Evolutionary conservation across 2,888 invertebrate species (phyloP).

Genomic region (Leptothorax acervorum): DNA sequence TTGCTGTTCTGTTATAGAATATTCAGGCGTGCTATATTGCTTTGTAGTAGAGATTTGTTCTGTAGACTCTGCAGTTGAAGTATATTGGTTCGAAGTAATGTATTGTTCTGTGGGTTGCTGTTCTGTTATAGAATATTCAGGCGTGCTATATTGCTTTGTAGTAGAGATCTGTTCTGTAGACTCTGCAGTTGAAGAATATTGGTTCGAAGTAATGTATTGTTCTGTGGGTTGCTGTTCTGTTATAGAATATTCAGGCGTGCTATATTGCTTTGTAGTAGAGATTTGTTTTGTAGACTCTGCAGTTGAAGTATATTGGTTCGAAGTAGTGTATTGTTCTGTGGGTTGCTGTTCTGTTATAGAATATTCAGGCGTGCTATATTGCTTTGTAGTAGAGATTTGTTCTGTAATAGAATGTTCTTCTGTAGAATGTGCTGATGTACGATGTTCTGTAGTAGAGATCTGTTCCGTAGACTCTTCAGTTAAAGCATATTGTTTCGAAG

Average conservation of each 20-base stretch:
- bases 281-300: not conserved
- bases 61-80: too few species aligned
- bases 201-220: not conserved
- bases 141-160: not conserved
- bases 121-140: constrained; percentile 1
- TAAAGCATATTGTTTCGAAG: not conserved
- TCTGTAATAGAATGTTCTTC: not conserved
- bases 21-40: too few species aligned
- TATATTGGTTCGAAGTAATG: too few species aligned
- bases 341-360: constrained; percentile 23
- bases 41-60: too few species aligned
- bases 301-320: not conserved
- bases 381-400: not conserved
- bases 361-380: not conserved
- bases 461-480: not conserved
- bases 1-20: too few species aligned
- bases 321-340: constrained; percentile 16
- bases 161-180: not conserved
- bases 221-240: constrained; percentile 31
- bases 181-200: not conserved
- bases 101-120: constrained; percentile 39
- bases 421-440: not conserved
- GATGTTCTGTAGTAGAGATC: not conserved
- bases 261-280: not conserved
- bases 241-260: not conserved